Conservation (phyloP, 2,888 invertebrate genomes). For the Muscina levida region DNA sequence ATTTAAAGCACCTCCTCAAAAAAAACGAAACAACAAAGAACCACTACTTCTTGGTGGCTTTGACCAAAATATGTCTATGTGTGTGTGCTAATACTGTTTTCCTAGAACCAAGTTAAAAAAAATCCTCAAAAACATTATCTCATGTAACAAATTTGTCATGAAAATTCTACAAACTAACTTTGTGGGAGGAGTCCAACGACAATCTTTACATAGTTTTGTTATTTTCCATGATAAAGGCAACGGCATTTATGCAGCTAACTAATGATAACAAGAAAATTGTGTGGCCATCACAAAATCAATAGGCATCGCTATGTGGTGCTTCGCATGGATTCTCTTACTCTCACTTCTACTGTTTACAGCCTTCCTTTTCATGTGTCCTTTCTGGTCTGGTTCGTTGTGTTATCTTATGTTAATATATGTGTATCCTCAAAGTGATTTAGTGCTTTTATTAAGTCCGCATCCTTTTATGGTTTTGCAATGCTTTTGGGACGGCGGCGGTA, state of each 20-base stretch:
- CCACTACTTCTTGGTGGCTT: no score
- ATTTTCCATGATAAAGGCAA: background rate
- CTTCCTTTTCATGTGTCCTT: background rate
- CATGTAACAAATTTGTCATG: slow-evolving; percentile 29
- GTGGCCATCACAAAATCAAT: slow-evolving; percentile 42
- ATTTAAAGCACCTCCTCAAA: slow-evolving; percentile 32
- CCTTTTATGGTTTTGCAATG: background rate
- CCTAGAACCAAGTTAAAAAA: background rate
- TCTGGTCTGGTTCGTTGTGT: background rate
- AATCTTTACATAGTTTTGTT: background rate
- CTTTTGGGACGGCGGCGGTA: background rate
- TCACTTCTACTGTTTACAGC: background rate
- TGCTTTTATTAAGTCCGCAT: slow-evolving; percentile 12
- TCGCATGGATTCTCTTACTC: background rate
- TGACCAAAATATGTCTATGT: no score
- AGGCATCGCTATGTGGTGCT: no score
- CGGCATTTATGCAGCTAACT: slow-evolving; percentile 1
- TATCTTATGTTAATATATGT: slow-evolving; percentile 11
- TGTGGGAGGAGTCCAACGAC: no score
- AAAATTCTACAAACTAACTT: background rate
- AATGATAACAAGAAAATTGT: slow-evolving; percentile 39
- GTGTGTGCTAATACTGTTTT: background rate
- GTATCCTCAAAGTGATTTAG: slow-evolving; percentile 39
- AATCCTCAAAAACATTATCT: slow-evolving; percentile 1
- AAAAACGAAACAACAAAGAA: no score